Percentiles rank a stretch among this genome's conserved stretches.
phyloP scores from a whole-genome alignment of 2,797 vertebrate species.

The Dallia pectoralis region DNA sequence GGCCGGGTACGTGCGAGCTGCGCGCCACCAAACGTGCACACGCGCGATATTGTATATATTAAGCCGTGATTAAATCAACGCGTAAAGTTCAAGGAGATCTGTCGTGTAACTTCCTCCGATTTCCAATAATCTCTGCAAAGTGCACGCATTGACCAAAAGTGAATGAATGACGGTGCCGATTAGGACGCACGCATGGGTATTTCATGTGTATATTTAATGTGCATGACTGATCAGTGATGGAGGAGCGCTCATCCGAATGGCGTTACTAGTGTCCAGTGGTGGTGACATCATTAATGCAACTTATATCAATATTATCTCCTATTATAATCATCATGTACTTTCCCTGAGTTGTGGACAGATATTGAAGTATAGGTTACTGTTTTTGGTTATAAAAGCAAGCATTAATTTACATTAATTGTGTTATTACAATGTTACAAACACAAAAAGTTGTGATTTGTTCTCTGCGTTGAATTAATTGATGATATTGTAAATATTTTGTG shows the following conservation, averaged over 20 bases:
- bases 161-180: conserved; percentile 5
- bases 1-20: no score
- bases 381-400: background rate
- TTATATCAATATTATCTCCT: background rate
- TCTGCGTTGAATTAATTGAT: no score
- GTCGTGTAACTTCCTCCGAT: background rate
- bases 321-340: background rate
- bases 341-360: background rate
- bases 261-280: background rate
- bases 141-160: background rate
- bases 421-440: background rate
- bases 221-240: background rate
- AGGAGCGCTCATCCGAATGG: background rate
- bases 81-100: background rate
- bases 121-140: background rate
- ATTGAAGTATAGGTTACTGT: background rate
- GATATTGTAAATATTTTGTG: no score
- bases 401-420: background rate
- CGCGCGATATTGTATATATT: conserved; percentile 15
- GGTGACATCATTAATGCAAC: background rate
- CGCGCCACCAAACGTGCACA: background rate
- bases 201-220: conserved; percentile 1
- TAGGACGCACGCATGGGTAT: conserved; percentile 8
- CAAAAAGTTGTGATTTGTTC: background rate
- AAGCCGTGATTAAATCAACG: background rate